Evolutionary conservation across 2,888 invertebrate species (phyloP), one percentile per base, ranked within the genome.

Genomic region (Yponomeuta plumbellus): DNA sequence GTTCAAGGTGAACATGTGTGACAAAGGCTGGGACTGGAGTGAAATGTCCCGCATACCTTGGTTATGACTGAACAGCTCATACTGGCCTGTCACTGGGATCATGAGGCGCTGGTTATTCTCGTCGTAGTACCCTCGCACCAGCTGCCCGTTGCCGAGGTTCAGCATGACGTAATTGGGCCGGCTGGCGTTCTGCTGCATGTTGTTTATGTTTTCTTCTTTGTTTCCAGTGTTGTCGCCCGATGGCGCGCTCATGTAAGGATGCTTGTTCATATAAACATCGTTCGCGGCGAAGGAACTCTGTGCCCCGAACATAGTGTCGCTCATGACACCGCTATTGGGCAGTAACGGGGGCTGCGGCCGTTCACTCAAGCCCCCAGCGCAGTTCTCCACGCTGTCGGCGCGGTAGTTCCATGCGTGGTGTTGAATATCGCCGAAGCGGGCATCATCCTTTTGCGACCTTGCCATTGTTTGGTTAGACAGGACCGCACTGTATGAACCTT

Each of bases 401-500:
- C 80, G 82, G 76, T 86, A 91, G 76, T 86, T 89, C 91, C 91
- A 92, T 79, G 87, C 82, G 81, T 84, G 88, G 76, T 81, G 81
- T 76, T 84, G 78, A 74, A 85, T 76, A 77, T 91, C 89, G 75
- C 80, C 85, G 81, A 83, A 90, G 77, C 85, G 81, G 71, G 87
- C 83, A 80, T 90, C 88, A 83, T 91, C 91, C 74, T 87, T 86
- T 73, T 86, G 85, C 86, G 89, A 88, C 87, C 91, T 91, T 87
- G 90, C 88, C 91, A 92, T 92, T 80, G 34, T 85, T 84, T 84
- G 83, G 83, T 81, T 80, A 82, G 74, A 75, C 78, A 75, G 76
- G 40, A 22, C 20, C 40, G 44, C 63, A 22, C 63, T 63, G 70
- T 74, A 71, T 73, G 70, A 75, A 73, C 77, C 64, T 64, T 66